Conservation (phyloP, 2,888 invertebrate species). For the Calameuta pallipes region DNA sequence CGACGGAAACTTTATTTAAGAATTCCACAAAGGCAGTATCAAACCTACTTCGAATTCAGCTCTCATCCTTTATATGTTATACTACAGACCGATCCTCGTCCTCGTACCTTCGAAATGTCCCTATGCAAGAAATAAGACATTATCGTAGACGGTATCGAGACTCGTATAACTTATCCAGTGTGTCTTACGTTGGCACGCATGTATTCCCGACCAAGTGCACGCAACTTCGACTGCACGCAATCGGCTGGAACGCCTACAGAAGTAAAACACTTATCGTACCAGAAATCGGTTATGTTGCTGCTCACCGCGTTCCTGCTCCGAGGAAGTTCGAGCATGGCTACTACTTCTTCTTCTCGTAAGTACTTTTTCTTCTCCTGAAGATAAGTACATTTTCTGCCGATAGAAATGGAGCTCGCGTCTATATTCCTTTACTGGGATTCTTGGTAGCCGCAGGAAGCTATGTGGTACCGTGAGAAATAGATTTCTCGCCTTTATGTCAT, state of each 20-base stretch:
- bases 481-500: neutral
- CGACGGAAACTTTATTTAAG: neutral
- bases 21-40: neutral
- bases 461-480: neutral
- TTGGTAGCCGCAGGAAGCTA: neutral
- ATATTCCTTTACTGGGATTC: neutral
- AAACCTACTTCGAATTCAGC: neutral
- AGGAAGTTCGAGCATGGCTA: neutral
- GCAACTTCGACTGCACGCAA: neutral
- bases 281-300: neutral
- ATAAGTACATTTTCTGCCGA: neutral
- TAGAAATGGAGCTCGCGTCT: neutral
- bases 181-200: neutral
- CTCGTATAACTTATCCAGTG: neutral
- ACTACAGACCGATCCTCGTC: neutral
- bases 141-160: neutral
- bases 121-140: neutral
- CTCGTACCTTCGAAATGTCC: neutral
- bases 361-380: neutral
- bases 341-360: neutral
- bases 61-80: neutral
- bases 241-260: neutral
- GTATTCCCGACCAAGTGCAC: neutral
- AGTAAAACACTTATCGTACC: neutral
- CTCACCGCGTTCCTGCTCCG: neutral